Evolutionary conservation across 2,888 invertebrate species (phyloP).

Genomic region (Teinopalpus imperialis): DNA sequence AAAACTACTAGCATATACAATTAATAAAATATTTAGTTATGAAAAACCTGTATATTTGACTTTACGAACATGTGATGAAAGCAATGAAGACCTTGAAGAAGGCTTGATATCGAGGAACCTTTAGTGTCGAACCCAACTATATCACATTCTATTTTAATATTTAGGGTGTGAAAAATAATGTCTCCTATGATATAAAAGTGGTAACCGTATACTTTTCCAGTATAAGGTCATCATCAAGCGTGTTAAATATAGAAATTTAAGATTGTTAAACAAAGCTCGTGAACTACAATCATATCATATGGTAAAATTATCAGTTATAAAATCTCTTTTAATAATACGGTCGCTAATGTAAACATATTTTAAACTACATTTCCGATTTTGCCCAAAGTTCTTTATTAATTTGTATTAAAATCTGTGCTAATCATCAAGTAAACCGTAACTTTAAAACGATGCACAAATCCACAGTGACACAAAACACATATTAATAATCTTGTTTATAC

Average conservation of each 20-base stretch:
- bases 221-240: slow-evolving; percentile 38
- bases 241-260: slow-evolving; percentile 28
- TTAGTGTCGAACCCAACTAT: slow-evolving; percentile 37
- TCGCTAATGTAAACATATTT: slow-evolving; percentile 11
- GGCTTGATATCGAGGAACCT: slow-evolving; percentile 48
- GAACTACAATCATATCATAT: not conserved
- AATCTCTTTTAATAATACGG: slow-evolving; percentile 26
- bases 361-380: too few species aligned
- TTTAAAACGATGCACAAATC: too few species aligned
- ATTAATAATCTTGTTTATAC: too few species aligned
- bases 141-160: slow-evolving; percentile 55
- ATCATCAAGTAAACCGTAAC: too few species aligned
- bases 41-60: too few species aligned
- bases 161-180: slow-evolving; percentile 49
- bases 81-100: slow-evolving; percentile 43
- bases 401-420: too few species aligned
- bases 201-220: slow-evolving; percentile 37
- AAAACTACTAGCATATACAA: too few species aligned
- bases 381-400: too few species aligned
- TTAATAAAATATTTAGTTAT: too few species aligned
- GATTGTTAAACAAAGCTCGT: not conserved
- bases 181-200: slow-evolving; percentile 46
- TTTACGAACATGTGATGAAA: too few species aligned
- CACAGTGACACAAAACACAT: too few species aligned
- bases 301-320: not conserved